Percentiles rank a stretch among this genome's conserved stretches.
Conservation (phyloP, 2,888 invertebrate species). For the Lumbricus terrestris region DNA sequence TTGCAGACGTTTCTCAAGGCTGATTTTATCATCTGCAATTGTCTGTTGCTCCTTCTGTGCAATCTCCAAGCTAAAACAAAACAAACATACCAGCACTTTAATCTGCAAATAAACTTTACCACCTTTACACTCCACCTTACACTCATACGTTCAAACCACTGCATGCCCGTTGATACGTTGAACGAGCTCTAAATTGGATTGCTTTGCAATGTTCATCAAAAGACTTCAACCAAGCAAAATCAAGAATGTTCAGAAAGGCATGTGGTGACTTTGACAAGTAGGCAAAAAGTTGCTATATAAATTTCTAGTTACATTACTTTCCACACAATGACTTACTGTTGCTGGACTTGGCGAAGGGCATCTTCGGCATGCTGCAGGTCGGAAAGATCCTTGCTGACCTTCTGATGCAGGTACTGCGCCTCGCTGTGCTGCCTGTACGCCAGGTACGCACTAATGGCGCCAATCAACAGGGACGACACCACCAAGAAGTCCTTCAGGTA, state of each 20-base stretch:
- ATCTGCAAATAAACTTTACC: background rate
- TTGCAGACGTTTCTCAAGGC: constrained; percentile 76
- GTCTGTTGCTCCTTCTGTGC: constrained; percentile 81
- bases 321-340: constrained; percentile 20
- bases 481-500: constrained; percentile 87
- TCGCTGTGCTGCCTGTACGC: constrained; percentile 86
- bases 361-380: constrained; percentile 73
- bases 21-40: constrained; percentile 60
- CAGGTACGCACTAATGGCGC: constrained; percentile 85
- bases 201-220: no score
- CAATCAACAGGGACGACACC: constrained; percentile 78
- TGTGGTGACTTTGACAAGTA: background rate
- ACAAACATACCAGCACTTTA: background rate
- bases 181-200: no score
- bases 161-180: no score
- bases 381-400: constrained; percentile 74
- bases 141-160: no score
- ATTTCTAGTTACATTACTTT: background rate
- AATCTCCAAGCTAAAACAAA: constrained; percentile 68
- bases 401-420: constrained; percentile 76
- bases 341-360: constrained; percentile 73
- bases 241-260: background rate
- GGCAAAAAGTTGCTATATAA: background rate
- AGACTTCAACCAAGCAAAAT: background rate
- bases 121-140: background rate